Base-by-base conservation (phyloP, 2,888 invertebrate species). In the Sisyra terminalis region DNA sequence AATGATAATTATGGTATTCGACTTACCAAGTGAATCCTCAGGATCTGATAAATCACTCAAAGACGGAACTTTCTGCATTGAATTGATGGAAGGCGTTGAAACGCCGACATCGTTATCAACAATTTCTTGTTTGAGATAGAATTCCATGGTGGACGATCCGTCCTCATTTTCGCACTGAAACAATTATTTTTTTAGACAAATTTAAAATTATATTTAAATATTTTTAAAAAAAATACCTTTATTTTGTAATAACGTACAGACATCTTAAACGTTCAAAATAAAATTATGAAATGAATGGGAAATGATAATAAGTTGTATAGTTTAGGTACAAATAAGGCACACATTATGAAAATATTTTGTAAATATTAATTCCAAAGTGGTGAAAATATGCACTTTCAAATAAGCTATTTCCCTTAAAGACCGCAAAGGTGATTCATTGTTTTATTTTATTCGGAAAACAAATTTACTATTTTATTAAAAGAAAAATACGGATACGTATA, bases 21-120 rank as follows among this genome's bases (percentile, higher is more conserved):
- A 83, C 87, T 81, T 64, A 88, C 88, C 88, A 58, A 87, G 64
- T 45, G 89, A 89, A 46, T 83, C 81, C 65, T 89, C 90, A 45
- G 83, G 84, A 64, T 90, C 90, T 41, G 88, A 87, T 41, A 90
- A 73, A 64, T 90, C 90, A 53, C 88, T 87, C 53, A 90, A 73
- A 40, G 88, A 89, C 34, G 89, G 89, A 52, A 90, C 87, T 63
- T 88, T 86, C 66, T 85, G 85, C 71, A 83, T 79, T 48, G 84
- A 75, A 48, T 37, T 37, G 17, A 37, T 37, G 17, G 37, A 37
- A 11, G 37, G 37, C 11, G 37, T 18, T 2, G 37, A 37, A 5
- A 52, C 65, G 47, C 70, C 71, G 50, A 65, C 67, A 48, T 64
- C 63, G 45, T 68, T 67, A 46, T 73, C 72, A 47, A 66, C 54